These are phyloP conservation scores for Lepidurus couesii DNA, from an alignment of 1,140 invertebrate species.

Conservation along the genomic window DNA sequence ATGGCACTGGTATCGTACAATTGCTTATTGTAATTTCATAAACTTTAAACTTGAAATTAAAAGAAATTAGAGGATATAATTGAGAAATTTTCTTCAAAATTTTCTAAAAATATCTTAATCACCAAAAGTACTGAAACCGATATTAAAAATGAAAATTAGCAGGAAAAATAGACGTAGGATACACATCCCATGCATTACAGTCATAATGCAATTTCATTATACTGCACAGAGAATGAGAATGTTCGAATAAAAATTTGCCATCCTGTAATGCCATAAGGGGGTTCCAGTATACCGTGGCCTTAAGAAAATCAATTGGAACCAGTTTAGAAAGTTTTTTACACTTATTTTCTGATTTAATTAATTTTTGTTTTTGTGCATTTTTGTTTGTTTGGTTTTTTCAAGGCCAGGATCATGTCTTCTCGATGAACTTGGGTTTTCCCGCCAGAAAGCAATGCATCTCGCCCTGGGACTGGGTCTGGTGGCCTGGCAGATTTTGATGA, in stretches of 20 bases:
- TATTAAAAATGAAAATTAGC: background rate
- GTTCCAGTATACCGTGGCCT: background rate
- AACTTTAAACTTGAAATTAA: background rate
- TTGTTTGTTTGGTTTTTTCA: background rate
- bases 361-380: background rate
- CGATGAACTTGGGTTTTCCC: slow-evolving; percentile 26
- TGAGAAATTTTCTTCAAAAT: too few relatives aligned
- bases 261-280: background rate
- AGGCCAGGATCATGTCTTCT: background rate
- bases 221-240: background rate
- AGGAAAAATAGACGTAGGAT: background rate
- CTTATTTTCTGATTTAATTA: background rate
- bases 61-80: too few relatives aligned
- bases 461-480: background rate
- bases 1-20: too few relatives aligned
- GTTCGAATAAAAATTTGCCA: background rate
- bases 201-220: background rate
- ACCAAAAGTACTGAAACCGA: too few relatives aligned
- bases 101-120: too few relatives aligned
- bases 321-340: too few relatives aligned
- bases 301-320: too few relatives aligned
- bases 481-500: slow-evolving; percentile 11
- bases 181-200: background rate
- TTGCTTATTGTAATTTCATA: too few relatives aligned
- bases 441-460: background rate